Percentiles rank a stretch among this genome's conserved stretches.
These are phyloP conservation scores for Notarius lentiginosus DNA, from an alignment of 2,113 vertebrate genomes.

Conservation along the genomic window DNA sequence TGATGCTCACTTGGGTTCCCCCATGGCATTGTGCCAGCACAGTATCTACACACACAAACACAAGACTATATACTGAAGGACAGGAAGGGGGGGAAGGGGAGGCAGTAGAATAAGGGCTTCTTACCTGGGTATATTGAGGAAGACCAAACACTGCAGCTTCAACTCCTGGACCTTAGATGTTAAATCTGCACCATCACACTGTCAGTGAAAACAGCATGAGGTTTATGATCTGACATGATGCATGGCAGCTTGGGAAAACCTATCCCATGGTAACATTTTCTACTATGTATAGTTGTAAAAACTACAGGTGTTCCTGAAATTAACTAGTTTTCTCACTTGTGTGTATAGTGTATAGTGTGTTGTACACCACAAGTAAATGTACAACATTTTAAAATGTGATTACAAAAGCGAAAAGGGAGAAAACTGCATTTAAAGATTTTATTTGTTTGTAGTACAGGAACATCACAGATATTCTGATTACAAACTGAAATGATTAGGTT, in stretches of 20 bases:
- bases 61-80: not conserved
- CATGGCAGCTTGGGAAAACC: not conserved
- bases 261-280: not conserved
- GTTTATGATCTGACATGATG: not conserved
- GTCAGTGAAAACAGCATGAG: not conserved
- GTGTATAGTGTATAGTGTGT: too few relatives aligned
- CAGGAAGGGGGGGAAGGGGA: not conserved
- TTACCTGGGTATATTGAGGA: constrained; percentile 97
- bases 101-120: too few relatives aligned
- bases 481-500: too few relatives aligned
- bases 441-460: not conserved
- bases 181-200: constrained; percentile 92
- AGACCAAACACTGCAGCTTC: constrained; percentile 93
- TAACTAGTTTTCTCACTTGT: not conserved
- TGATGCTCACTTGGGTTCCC: constrained; percentile 93
- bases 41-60: constrained; percentile 79
- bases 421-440: not conserved
- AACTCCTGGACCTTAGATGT: constrained; percentile 94
- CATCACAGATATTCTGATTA: too few relatives aligned
- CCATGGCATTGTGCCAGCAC: constrained; percentile 94
- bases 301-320: not conserved
- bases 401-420: not conserved
- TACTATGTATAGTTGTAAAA: not conserved
- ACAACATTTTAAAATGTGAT: not conserved
- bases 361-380: not conserved